Conservation (phyloP, 2,888 invertebrate species). For the Ennomos fuscantarius region DNA sequence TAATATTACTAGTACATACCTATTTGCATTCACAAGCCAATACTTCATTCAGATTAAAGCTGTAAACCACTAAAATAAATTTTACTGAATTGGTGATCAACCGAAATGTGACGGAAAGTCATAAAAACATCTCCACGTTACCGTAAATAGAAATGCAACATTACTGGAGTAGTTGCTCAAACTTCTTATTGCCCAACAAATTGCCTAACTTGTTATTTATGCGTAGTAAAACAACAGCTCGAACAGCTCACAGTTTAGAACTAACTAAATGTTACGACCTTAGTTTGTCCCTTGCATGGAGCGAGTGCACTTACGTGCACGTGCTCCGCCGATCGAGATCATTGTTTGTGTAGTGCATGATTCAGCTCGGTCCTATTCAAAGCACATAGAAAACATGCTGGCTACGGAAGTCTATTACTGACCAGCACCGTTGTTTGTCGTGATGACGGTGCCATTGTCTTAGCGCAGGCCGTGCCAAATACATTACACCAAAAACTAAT, state of each 20-base stretch:
- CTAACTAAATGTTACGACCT: conserved; percentile 42
- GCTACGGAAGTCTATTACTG: conserved; percentile 51
- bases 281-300: conserved; percentile 36
- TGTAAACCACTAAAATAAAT: neutral
- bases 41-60: neutral
- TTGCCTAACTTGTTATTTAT: conserved; percentile 21
- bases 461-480: conserved; percentile 44
- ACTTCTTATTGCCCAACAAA: conserved; percentile 18
- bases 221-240: conserved; percentile 38
- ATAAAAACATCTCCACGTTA: conserved; percentile 2
- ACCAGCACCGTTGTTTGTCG: conserved; percentile 44
- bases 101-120: conserved; percentile 4
- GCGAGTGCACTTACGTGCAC: conserved; percentile 47
- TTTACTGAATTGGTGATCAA: neutral
- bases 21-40: neutral
- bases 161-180: conserved; percentile 9
- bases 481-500: conserved; percentile 38
- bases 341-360: conserved; percentile 38
- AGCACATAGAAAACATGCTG: conserved; percentile 32
- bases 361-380: conserved; percentile 55
- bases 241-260: conserved; percentile 38
- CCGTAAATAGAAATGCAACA: conserved; percentile 11
- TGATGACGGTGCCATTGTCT: conserved; percentile 46
- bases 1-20: neutral
- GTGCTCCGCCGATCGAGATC: conserved; percentile 40